These are phyloP conservation scores for Sebastes ruberrimus DNA, from an alignment of 2,797 vertebrate genomes.

Conservation along the genomic window DNA sequence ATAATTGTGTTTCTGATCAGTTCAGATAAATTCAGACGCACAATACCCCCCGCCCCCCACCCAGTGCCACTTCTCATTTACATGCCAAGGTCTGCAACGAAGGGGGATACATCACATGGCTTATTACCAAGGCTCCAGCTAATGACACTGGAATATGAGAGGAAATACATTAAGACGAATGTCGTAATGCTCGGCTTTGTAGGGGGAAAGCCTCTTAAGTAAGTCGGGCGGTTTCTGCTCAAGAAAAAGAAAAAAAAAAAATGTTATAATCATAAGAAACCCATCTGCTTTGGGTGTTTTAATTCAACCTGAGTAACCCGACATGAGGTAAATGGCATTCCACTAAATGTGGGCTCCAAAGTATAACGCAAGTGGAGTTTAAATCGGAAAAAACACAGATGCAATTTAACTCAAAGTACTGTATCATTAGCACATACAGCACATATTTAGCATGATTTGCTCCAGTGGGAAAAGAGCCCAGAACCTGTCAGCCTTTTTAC, in stretches of 20 bases:
- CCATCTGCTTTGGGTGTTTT: conserved; percentile 41
- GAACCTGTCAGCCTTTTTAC: conserved; percentile 27
- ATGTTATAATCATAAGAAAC: conserved; percentile 30
- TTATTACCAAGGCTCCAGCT: conserved; percentile 71
- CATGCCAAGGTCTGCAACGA: conserved; percentile 52
- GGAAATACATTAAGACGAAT: conserved; percentile 61
- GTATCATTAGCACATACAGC: conserved; percentile 10
- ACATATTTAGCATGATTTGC: conserved; percentile 24
- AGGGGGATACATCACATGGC: conserved; percentile 59
- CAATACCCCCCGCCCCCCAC: conserved; percentile 54
- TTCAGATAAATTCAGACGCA: conserved; percentile 74
- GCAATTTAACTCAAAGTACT: conserved; percentile 22
- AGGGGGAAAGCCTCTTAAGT: conserved; percentile 45
- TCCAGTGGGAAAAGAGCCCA: conserved; percentile 37
- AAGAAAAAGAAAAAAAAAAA: neutral
- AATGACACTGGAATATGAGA: conserved; percentile 73
- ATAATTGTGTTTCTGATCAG: conserved; percentile 84
- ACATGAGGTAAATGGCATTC: conserved; percentile 27
- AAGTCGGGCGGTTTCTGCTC: conserved; percentile 11
- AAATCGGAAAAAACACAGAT: conserved; percentile 29
- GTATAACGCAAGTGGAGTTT: conserved; percentile 18
- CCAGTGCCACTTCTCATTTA: conserved; percentile 65
- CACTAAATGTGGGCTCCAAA: conserved; percentile 14
- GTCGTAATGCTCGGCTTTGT: conserved; percentile 55
- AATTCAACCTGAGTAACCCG: conserved; percentile 26